Percentiles rank a stretch among this genome's conserved stretches.
Evolutionary conservation across 64 coral and sea anemone species (phyloP).

Genomic region (Actinia tenebrosa): DNA sequence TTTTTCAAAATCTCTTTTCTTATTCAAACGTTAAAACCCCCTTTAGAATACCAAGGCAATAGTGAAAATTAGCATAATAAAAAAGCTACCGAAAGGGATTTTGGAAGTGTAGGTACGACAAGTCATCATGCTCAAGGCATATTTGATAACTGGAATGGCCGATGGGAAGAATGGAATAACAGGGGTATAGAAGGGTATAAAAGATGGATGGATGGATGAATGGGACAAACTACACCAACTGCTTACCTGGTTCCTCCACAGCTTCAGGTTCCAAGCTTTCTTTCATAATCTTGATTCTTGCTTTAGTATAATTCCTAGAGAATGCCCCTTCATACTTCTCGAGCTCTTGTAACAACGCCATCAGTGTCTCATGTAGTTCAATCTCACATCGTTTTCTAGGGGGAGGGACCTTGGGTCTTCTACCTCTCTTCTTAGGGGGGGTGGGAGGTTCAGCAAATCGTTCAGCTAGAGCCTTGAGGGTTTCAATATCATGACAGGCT

Average conservation of each 20-base stretch:
- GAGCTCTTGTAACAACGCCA: slow-evolving; percentile 72
- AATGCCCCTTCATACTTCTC: slow-evolving; percentile 88
- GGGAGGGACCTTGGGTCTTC: slow-evolving; percentile 71
- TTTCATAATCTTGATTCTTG: slow-evolving; percentile 95
- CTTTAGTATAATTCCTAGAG: slow-evolving; percentile 71
- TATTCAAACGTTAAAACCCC: too few relatives aligned
- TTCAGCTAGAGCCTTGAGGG: slow-evolving; percentile 69
- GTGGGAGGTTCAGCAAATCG: slow-evolving; percentile 77
- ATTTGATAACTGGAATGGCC: too few relatives aligned
- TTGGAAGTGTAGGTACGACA: too few relatives aligned
- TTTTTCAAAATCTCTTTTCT: too few relatives aligned
- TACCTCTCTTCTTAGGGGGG: slow-evolving; percentile 71
- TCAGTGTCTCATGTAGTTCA: slow-evolving; percentile 77
- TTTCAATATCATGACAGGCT: slow-evolving; percentile 68
- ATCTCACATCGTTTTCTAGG: slow-evolving; percentile 82
- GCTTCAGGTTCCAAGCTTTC: slow-evolving; percentile 77
- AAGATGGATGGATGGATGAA: background rate
- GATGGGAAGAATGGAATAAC: too few relatives aligned
- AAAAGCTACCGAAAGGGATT: too few relatives aligned
- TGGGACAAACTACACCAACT: background rate
- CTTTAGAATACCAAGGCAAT: too few relatives aligned
- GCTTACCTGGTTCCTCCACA: slow-evolving; percentile 75
- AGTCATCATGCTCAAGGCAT: too few relatives aligned
- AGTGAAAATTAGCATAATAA: too few relatives aligned
- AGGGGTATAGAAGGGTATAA: too few relatives aligned